Base-by-base conservation (phyloP, 2,113 vertebrate genomes). In the Misgurnus anguillicaudatus region DNA sequence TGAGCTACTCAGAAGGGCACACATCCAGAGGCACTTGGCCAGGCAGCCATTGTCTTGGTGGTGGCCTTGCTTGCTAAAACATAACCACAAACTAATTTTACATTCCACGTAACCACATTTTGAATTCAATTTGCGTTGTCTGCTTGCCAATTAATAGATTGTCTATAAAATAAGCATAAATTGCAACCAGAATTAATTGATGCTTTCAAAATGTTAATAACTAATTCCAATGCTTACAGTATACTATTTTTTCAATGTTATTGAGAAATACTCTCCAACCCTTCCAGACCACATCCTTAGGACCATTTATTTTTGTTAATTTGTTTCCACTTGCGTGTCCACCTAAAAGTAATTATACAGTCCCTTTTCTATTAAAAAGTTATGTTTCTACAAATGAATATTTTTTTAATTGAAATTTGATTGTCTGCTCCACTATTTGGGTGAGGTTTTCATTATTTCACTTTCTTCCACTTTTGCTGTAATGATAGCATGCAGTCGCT, bases 131-230 rank as follows among this genome's bases (percentile, higher is more conserved):
- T 89, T 90, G 83, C 39, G 82, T 88, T 87, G 79, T 90, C 89
- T 87, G 81, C 80, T 81, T 89, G 87, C 81, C 87, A 87, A 90
- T 91, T 89, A 90, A 86, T 90, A 87, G 82, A 89, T 89, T 90
- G 90, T 90, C 85, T 87, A 88, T 90, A 86, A 89, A 91, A 90
- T 89, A 87, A 91, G 87, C 90, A 86, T 91, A 86, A 90, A 87
- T 89, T 86, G 80, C 87, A 84, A 89, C 88, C 89, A 90, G 82
- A 91, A 91, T 92, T 89, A 90, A 91, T 92, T 85, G 76, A 85
- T 89, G 83, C 80, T 86, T 9, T 87, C 82, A 74, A 58, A 75
- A 76, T 76, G 78, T 62, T 81, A 80, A 85, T 83, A 85, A 88
- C 86, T 89, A 89, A 90, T 89, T 88, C 88, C 79, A 80, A 85